Percentiles rank a stretch among this genome's conserved stretches.
Evolutionary conservation across 2,113 vertebrate genomes (phyloP).

Genomic region (Ceyx cyanopectus): DNA sequence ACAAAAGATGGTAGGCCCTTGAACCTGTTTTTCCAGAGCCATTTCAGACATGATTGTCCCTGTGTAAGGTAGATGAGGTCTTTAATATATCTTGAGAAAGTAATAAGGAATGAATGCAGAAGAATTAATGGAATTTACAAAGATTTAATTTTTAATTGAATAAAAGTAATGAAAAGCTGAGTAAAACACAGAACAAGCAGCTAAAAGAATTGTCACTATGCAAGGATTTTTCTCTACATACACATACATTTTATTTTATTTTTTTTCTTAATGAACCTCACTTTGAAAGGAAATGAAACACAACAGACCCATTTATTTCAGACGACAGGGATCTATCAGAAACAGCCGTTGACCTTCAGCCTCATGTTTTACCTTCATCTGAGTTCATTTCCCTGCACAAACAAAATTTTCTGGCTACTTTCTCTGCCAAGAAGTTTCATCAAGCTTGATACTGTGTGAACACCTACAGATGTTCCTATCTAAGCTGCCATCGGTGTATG

Average conservation of each 20-base stretch:
- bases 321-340: background rate
- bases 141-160: background rate
- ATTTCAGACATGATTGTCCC: background rate
- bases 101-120: background rate
- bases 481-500: background rate
- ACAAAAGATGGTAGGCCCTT: background rate
- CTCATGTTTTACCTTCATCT: background rate
- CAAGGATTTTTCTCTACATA: fast-evolving
- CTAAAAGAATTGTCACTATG: background rate
- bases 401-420: background rate
- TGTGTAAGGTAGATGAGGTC: background rate
- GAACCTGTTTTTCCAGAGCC: background rate
- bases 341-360: background rate
- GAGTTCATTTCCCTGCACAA: background rate
- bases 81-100: background rate
- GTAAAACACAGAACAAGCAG: background rate
- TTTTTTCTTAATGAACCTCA: background rate
- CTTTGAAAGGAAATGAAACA: background rate
- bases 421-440: background rate
- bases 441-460: background rate
- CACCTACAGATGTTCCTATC: background rate
- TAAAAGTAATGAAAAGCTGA: background rate
- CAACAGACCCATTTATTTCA: background rate
- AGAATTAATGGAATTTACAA: background rate
- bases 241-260: fast-evolving